Conservation (phyloP, 2,113 vertebrate genomes). For the Xiphophorus maculatus region DNA sequence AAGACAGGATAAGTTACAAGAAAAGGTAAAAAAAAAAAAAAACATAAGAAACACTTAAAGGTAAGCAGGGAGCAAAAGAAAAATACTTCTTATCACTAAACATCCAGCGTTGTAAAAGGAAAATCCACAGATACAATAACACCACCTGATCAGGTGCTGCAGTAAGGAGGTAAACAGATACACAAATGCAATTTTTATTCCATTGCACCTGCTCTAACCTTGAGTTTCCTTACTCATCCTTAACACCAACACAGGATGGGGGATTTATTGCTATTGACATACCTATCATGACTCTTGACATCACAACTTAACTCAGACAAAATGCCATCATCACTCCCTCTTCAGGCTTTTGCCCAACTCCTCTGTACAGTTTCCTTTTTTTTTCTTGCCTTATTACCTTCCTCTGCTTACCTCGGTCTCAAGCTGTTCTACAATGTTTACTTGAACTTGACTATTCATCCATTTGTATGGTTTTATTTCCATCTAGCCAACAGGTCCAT, state of each 20-base stretch:
- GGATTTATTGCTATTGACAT: constrained; percentile 59
- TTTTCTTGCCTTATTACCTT: constrained; percentile 13
- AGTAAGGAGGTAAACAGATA: background rate
- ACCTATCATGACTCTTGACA: constrained; percentile 43
- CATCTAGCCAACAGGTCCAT: too few relatives aligned
- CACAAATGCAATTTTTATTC: background rate
- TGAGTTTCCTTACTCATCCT: constrained; percentile 3
- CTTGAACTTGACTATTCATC: background rate
- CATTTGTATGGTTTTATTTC: too few relatives aligned
- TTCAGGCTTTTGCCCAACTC: background rate
- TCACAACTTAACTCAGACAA: constrained; percentile 49
- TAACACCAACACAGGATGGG: constrained; percentile 29
- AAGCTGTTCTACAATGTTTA: background rate
- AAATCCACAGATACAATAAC: background rate
- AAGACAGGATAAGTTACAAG: background rate
- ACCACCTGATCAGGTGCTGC: background rate
- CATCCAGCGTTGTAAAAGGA: background rate
- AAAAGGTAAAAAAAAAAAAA: background rate
- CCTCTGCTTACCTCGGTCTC: background rate
- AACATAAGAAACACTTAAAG: background rate
- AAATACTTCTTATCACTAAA: background rate
- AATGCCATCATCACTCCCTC: constrained; percentile 31
- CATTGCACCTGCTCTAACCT: constrained; percentile 18
- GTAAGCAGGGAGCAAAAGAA: background rate
- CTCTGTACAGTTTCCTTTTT: background rate